These are phyloP conservation scores for Eupelmus urozonus DNA, from an alignment of 2,888 invertebrate genomes.

Conservation along the genomic window DNA sequence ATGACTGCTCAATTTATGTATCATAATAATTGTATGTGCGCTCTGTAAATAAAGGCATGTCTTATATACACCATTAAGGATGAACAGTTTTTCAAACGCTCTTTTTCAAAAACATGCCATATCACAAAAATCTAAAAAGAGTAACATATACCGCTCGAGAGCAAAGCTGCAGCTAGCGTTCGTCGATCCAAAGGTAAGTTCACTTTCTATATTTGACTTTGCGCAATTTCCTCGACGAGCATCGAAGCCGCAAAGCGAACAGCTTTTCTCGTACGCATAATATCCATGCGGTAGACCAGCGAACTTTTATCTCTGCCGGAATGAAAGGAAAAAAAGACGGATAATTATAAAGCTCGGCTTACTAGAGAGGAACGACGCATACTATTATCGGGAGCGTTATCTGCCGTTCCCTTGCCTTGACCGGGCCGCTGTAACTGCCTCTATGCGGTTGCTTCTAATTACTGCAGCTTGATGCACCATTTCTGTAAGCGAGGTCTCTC, in stretches of 20 bases:
- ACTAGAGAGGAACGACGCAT: slow-evolving; percentile 61
- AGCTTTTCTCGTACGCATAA: slow-evolving; percentile 36
- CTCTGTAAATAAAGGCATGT: slow-evolving; percentile 63
- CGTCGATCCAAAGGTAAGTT: slow-evolving; percentile 58
- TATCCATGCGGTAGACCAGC: slow-evolving; percentile 53
- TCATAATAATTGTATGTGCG: slow-evolving; percentile 62
- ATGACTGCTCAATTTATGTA: slow-evolving; percentile 61
- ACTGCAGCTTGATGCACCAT: slow-evolving; percentile 57
- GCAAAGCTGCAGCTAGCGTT: slow-evolving; percentile 10
- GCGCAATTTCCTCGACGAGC: slow-evolving; percentile 49
- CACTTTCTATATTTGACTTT: slow-evolving; percentile 56
- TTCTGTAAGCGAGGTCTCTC: slow-evolving; percentile 49
- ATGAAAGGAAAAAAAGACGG: slow-evolving; percentile 48
- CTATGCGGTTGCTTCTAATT: slow-evolving; percentile 54
- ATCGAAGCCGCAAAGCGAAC: slow-evolving; percentile 48
- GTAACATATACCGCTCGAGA: slow-evolving; percentile 16
- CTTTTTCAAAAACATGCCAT: slow-evolving; percentile 17
- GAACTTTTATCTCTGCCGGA: slow-evolving; percentile 42
- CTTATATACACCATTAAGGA: slow-evolving; percentile 61
- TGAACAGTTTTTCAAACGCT: slow-evolving; percentile 44
- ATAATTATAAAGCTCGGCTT: slow-evolving; percentile 64
- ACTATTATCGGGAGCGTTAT: slow-evolving; percentile 61
- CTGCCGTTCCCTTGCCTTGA: slow-evolving; percentile 60
- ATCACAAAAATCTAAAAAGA: background rate
- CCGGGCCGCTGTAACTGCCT: slow-evolving; percentile 39